A percentile compares a stretch with the other conserved stretches of the same genome.
Evolutionary conservation across 2,888 invertebrate genomes (phyloP).

Genomic region (Volucella inanis): DNA sequence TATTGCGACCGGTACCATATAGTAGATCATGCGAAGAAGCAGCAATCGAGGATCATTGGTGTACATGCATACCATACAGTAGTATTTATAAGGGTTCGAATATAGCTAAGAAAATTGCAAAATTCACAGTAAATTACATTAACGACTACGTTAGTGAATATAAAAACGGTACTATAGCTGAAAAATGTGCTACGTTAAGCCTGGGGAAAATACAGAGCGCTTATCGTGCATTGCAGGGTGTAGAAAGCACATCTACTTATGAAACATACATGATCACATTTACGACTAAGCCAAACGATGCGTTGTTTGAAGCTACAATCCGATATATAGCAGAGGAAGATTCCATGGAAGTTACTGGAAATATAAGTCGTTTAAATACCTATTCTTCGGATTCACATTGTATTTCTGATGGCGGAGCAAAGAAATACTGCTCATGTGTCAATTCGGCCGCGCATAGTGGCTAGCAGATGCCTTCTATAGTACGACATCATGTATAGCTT

Average conservation of each 20-base stretch:
- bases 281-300: conserved; percentile 87
- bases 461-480: neutral
- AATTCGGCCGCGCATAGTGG: conserved; percentile 31
- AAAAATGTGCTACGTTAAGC: conserved; percentile 84
- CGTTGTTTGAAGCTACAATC: conserved; percentile 89
- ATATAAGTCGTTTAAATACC: conserved; percentile 86
- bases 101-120: conserved; percentile 84
- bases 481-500: too few relatives aligned
- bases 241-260: conserved; percentile 58
- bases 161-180: conserved; percentile 79
- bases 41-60: conserved; percentile 89
- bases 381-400: conserved; percentile 85
- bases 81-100: conserved; percentile 82
- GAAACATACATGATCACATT: conserved; percentile 87
- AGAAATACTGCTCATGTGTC: conserved; percentile 85
- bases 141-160: conserved; percentile 79
- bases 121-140: conserved; percentile 79
- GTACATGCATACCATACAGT: conserved; percentile 87
- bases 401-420: conserved; percentile 84
- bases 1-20: conserved; percentile 85
- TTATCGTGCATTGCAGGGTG: conserved; percentile 80
- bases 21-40: conserved; percentile 88
- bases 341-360: conserved; percentile 84
- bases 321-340: conserved; percentile 80
- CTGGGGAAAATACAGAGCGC: conserved; percentile 85